Base-by-base conservation (phyloP, 2,888 invertebrate species). In the Tipula helvola region DNA sequence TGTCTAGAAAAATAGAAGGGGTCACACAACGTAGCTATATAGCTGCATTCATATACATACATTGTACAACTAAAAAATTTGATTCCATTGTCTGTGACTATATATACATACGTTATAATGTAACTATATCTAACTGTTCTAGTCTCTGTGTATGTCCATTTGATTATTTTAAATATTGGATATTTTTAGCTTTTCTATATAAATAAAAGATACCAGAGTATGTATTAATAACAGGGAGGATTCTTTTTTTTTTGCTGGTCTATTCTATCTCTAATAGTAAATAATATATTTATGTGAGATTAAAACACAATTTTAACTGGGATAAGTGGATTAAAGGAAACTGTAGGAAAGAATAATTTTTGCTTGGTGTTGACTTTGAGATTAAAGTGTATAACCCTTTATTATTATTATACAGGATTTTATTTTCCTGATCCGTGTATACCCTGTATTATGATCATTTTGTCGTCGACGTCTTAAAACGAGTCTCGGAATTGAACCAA, bases 1-100 rank as follows among this genome's bases (percentile, higher is more conserved):
- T 89, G 89, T 89, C 88, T 88, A 88, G 88, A 88, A 88, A 88
- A 87, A 87, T 87, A 87, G 87, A 87, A 87, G 87, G 88, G 88
- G 87, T 57, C 57, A 57, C 12, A 86, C 12, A 36, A 28, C 28
- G 28, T 28, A 28, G 28, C 2, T 39, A 57, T 83, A 36, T 13
- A 8, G 41, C 41, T 84, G 41, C 84, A 84, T 84, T 41, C 84
- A 84, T 39, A 36, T 39, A 84, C 84, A 36, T 39, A 36, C 36
- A 84, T 36, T 12, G 39, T 16, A n/a, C 16, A 83, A 39, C 13
- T 36, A 36, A 83, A 83, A 36, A 36, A 36, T 83, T 2, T 84
- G n/a, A 28, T 41, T 41, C 41, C 41, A 39, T 36, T 84, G 84
- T 41, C 41, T 41, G 39, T 36, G 84, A 16, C 12, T 41, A 84